These are phyloP conservation scores for Pleuronectes platessa DNA, from an alignment of 2,113 vertebrate species.

Conservation along the genomic window DNA sequence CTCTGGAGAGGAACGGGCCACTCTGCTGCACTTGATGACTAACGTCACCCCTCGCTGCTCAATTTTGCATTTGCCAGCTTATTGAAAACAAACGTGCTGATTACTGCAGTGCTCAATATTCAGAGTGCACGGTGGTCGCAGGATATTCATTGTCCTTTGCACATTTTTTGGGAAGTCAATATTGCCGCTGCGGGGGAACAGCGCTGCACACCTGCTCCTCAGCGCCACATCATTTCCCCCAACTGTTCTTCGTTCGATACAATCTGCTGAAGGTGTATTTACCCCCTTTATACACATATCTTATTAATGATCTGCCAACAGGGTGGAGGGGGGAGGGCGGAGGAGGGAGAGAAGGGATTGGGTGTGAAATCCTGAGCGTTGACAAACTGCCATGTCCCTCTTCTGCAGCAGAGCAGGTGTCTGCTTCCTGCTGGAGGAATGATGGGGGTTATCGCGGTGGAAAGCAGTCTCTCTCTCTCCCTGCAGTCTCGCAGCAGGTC, in stretches of 20 bases:
- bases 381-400: constrained; percentile 37
- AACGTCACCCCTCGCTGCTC: neutral
- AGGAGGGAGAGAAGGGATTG: neutral
- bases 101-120: constrained; percentile 33
- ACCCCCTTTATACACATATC: constrained; percentile 24
- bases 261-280: constrained; percentile 41
- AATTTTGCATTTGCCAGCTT: constrained; percentile 9
- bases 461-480: constrained; percentile 31
- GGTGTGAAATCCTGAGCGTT: neutral
- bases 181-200: constrained; percentile 11
- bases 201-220: constrained; percentile 35
- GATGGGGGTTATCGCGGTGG: constrained; percentile 21
- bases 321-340: neutral
- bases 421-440: constrained; percentile 30
- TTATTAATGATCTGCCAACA: constrained; percentile 41
- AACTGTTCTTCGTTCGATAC: constrained; percentile 17
- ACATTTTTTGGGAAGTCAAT: neutral
- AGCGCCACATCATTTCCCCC: constrained; percentile 23
- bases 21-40: neutral
- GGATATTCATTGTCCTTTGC: constrained; percentile 33
- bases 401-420: constrained; percentile 8
- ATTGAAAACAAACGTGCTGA: constrained; percentile 31
- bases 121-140: neutral
- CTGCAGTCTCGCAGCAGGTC: constrained; percentile 34
- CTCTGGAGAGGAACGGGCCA: neutral